Conservation (phyloP, 2,888 invertebrate genomes). For the Matsumyia berberina region DNA sequence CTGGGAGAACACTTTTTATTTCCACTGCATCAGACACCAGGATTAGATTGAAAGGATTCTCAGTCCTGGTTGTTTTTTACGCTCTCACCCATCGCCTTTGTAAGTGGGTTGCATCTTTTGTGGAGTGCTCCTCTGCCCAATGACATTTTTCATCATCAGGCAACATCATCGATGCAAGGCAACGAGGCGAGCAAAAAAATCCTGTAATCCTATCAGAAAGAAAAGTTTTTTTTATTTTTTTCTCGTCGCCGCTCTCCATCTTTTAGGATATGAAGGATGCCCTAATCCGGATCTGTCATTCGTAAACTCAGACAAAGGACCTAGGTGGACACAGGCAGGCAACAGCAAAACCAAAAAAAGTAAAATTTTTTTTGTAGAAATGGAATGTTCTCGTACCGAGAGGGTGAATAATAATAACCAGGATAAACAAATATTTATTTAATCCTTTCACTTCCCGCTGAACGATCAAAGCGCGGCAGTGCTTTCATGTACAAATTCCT, state of each 20-base stretch:
- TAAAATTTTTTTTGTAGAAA: conserved; percentile 19
- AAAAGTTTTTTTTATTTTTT: conserved; percentile 8
- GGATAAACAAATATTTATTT: conserved; percentile 76
- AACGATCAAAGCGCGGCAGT: conserved; percentile 72
- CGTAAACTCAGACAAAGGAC: conserved; percentile 75
- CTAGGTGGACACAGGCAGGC: conserved; percentile 41
- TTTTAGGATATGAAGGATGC: conserved; percentile 72
- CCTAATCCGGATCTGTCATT: conserved; percentile 76
- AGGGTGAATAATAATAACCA: conserved; percentile 61
- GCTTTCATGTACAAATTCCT: conserved; percentile 48
- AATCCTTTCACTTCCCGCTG: conserved; percentile 75
- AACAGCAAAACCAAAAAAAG: conserved; percentile 34
- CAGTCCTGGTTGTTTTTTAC: conserved; percentile 1
- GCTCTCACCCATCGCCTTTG: conserved; percentile 17
- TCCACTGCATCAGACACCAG: conserved; percentile 71
- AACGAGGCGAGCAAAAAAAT: conserved; percentile 58
- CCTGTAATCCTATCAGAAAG: conserved; percentile 74
- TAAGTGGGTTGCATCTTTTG: conserved; percentile 58
- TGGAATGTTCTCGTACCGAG: conserved; percentile 31
- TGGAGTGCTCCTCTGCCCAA: conserved; percentile 40
- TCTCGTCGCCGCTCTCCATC: conserved; percentile 43
- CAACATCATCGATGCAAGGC: conserved; percentile 69
- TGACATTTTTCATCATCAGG: conserved; percentile 74
- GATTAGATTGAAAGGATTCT: conserved; percentile 71
- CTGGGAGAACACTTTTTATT: conserved; percentile 26